Conservation (phyloP, 1,140 invertebrate genomes). For the silkworm (Bombyx mori) region ASM3026992v2 NC_085129.1:7140501-7141000, state of each 20-base stretch:
- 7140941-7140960: constrained; percentile 42
- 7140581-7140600: not conserved
- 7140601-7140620: constrained; percentile 6
- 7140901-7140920: constrained; percentile 47
- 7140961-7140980: constrained; percentile 24
- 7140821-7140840: constrained; percentile 56
- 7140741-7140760: constrained; percentile 61
- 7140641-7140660: constrained; percentile 30
- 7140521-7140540: too few relatives aligned
- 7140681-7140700: constrained; percentile 37
- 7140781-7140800: constrained; percentile 47
- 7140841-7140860: constrained; percentile 57
- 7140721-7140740: constrained; percentile 44
- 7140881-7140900: constrained; percentile 35
- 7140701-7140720: constrained; percentile 32
- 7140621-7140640: constrained; percentile 22
- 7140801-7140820: constrained; percentile 55
- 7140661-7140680: constrained; percentile 30
- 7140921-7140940: constrained; percentile 43
- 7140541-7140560: too few relatives aligned
- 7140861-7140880: constrained; percentile 39
- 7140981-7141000: too few relatives aligned
- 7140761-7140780: constrained; percentile 59
- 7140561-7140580: too few relatives aligned
- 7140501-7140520: too few relatives aligned